Conservation (phyloP, 1,140 invertebrate species). For the Dinoponera quadriceps region DNA sequence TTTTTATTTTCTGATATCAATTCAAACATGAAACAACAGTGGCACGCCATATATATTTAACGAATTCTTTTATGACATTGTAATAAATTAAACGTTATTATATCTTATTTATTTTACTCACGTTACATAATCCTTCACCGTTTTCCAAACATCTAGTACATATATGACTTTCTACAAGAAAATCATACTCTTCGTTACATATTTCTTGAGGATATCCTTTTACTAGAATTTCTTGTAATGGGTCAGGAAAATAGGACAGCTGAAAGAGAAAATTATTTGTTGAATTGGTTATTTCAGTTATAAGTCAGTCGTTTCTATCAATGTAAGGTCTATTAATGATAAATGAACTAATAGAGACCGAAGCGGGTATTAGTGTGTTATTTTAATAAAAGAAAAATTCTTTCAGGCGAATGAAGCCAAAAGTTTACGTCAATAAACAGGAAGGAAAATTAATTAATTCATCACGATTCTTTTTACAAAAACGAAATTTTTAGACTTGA, state of each 20-base stretch:
- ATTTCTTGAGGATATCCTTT: constrained; percentile 13
- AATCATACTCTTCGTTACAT: neutral
- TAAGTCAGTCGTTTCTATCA: too few species aligned
- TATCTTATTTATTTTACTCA: constrained; percentile 8
- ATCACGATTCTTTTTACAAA: too few species aligned
- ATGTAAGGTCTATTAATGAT: too few species aligned
- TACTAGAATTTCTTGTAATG: constrained; percentile 12
- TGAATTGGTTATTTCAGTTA: neutral
- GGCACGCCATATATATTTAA: neutral
- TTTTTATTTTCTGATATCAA: neutral
- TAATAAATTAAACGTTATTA: neutral
- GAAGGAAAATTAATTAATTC: too few species aligned
- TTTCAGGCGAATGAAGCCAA: too few species aligned
- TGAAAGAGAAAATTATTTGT: neutral
- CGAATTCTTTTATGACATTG: neutral
- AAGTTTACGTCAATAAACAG: too few species aligned
- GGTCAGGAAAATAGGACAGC: neutral
- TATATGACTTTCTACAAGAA: neutral
- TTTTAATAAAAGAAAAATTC: too few species aligned
- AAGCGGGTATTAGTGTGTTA: too few species aligned
- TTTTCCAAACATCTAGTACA: neutral
- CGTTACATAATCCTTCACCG: neutral
- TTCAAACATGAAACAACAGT: neutral
- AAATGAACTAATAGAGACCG: too few species aligned
- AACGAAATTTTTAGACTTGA: too few species aligned